Evolutionary conservation across 2,888 invertebrate species (phyloP).

Genomic region (Microctonus brassicae): DNA sequence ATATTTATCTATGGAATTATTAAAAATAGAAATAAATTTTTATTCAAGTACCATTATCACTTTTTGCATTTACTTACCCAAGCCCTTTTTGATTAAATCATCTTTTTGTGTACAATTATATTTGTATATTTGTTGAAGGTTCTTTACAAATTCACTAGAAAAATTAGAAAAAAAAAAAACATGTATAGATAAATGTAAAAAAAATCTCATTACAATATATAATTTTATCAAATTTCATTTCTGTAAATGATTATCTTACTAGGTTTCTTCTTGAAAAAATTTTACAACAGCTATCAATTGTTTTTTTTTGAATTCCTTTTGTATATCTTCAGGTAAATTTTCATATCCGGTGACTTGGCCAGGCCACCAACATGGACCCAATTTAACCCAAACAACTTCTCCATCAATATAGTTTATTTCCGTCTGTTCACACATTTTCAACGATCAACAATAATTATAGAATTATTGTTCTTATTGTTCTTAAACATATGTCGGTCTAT

Average conservation of each 20-base stretch:
- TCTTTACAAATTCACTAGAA: slow-evolving; percentile 86
- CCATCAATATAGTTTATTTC: slow-evolving; percentile 79
- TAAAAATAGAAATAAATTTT: slow-evolving; percentile 8
- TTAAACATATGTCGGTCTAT: not conserved
- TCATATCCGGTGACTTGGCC: slow-evolving; percentile 79
- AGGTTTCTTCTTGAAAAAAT: slow-evolving; percentile 87
- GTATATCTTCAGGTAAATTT: slow-evolving; percentile 78
- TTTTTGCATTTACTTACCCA: slow-evolving; percentile 74
- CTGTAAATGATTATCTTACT: slow-evolving; percentile 74
- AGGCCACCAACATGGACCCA: slow-evolving; percentile 88
- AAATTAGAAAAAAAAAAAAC: slow-evolving; percentile 31
- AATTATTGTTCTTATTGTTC: not conserved
- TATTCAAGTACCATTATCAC: not conserved
- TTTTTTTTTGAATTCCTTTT: slow-evolving; percentile 75
- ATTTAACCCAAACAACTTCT: slow-evolving; percentile 88
- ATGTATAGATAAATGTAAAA: slow-evolving; percentile 9
- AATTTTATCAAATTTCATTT: not conserved
- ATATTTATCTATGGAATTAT: slow-evolving; percentile 72
- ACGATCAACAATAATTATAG: slow-evolving; percentile 25
- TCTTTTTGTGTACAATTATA: slow-evolving; percentile 84
- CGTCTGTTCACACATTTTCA: slow-evolving; percentile 79
- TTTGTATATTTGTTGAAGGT: slow-evolving; percentile 79
- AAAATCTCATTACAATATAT: not conserved
- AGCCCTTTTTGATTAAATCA: slow-evolving; percentile 86
- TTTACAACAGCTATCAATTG: slow-evolving; percentile 85